Conservation (phyloP, 1,140 invertebrate species). For the Neodiprion virginianus region DNA sequence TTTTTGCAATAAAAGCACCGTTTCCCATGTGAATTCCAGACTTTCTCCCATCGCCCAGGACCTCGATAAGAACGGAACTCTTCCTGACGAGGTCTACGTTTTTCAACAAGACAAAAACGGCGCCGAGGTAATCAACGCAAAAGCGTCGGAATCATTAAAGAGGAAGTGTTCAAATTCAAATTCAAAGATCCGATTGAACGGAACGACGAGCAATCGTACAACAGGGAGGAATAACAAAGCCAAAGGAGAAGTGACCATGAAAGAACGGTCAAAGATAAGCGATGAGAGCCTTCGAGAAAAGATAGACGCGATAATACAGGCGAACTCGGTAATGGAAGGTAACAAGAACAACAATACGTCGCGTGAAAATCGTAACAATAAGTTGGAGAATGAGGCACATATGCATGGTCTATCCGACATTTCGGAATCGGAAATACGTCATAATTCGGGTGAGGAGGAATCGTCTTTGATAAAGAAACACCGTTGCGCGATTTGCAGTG, state of each 20-base stretch:
- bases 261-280: slow-evolving; percentile 1
- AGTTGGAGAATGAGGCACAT: not conserved
- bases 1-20: not conserved
- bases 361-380: slow-evolving; percentile 24
- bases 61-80: not conserved
- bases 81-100: not conserved
- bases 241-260: slow-evolving; percentile 19
- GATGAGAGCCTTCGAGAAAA: slow-evolving; percentile 29
- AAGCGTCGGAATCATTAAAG: not conserved
- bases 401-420: not conserved
- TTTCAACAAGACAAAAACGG: not conserved
- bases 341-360: slow-evolving; percentile 50
- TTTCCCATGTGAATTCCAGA: not conserved
- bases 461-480: slow-evolving; percentile 51
- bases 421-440: not conserved
- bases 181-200: not conserved
- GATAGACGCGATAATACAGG: slow-evolving; percentile 49
- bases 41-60: not conserved
- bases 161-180: not conserved
- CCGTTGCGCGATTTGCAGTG: slow-evolving; percentile 76
- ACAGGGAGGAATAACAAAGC: slow-evolving; percentile 15
- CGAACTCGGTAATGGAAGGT: slow-evolving; percentile 45
- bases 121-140: not conserved
- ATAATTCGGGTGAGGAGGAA: slow-evolving; percentile 16
- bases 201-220: not conserved